phyloP scores from a whole-genome alignment of 2,113 vertebrate species.

The Pterocles gutturalis region DNA sequence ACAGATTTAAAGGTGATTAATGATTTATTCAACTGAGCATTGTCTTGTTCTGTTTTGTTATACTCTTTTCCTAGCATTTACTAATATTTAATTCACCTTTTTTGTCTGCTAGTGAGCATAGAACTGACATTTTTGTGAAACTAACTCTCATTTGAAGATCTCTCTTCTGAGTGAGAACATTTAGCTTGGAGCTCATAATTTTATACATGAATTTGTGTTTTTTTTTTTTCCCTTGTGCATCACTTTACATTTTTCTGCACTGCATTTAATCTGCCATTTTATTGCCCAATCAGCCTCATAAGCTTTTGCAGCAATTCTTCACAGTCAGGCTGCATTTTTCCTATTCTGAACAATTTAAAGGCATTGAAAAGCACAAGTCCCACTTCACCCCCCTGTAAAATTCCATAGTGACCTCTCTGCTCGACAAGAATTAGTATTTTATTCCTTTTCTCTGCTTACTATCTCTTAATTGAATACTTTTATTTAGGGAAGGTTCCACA shows the following conservation, averaged over 20 bases:
- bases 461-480: background rate
- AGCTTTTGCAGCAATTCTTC: conserved; percentile 6
- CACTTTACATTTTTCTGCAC: conserved; percentile 3
- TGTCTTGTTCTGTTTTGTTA: background rate
- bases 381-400: background rate
- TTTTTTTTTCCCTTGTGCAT: background rate
- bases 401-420: background rate
- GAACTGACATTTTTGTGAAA: background rate
- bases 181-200: background rate
- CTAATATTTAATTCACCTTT: background rate
- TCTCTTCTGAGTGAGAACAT: background rate
- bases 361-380: background rate
- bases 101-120: background rate
- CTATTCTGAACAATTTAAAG: background rate
- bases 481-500: background rate
- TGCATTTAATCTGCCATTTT: conserved; percentile 7
- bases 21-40: background rate
- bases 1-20: background rate
- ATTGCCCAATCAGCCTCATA: background rate
- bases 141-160: background rate
- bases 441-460: background rate
- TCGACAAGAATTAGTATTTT: background rate
- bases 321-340: background rate
- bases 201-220: background rate
- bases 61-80: background rate